phyloP scores from a whole-genome alignment of 1,140 invertebrate species.

The Metaphire vulgaris region DNA sequence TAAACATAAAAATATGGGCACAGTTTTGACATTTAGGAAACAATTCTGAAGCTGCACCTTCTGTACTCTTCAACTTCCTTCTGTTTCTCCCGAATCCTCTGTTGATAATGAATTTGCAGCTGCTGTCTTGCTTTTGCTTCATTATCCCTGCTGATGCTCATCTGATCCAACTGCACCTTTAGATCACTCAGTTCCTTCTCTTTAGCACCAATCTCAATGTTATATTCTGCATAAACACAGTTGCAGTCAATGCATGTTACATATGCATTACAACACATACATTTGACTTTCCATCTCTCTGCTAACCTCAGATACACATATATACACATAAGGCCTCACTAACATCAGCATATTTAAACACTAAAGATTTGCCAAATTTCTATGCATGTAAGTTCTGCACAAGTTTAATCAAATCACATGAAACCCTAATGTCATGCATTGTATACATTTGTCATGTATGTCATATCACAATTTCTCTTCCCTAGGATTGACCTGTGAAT shows the following conservation, averaged over 20 bases:
- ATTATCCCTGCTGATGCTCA: conserved; percentile 35
- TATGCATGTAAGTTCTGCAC: too few relatives aligned
- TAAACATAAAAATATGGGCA: too few relatives aligned
- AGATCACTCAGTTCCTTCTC: conserved; percentile 48
- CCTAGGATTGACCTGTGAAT: too few relatives aligned
- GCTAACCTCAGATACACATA: background rate
- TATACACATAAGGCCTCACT: background rate
- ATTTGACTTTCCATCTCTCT: background rate
- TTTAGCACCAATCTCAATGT: conserved; percentile 39
- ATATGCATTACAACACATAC: background rate
- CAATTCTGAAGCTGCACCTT: too few relatives aligned
- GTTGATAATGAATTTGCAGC: conserved; percentile 47
- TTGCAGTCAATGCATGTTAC: background rate
- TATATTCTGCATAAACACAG: too few relatives aligned
- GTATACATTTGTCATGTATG: too few relatives aligned
- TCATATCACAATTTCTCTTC: too few relatives aligned
- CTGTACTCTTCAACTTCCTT: conserved; percentile 46
- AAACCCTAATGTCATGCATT: too few relatives aligned
- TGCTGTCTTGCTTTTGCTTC: conserved; percentile 42
- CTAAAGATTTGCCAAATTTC: too few relatives aligned
- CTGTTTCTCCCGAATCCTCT: conserved; percentile 48
- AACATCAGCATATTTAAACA: background rate
- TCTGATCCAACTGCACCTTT: conserved; percentile 46
- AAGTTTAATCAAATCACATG: too few relatives aligned
- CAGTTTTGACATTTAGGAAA: too few relatives aligned